Evolutionary conservation across 2,113 vertebrate species (phyloP).

Genomic region (Cervus canadensis): DNA sequence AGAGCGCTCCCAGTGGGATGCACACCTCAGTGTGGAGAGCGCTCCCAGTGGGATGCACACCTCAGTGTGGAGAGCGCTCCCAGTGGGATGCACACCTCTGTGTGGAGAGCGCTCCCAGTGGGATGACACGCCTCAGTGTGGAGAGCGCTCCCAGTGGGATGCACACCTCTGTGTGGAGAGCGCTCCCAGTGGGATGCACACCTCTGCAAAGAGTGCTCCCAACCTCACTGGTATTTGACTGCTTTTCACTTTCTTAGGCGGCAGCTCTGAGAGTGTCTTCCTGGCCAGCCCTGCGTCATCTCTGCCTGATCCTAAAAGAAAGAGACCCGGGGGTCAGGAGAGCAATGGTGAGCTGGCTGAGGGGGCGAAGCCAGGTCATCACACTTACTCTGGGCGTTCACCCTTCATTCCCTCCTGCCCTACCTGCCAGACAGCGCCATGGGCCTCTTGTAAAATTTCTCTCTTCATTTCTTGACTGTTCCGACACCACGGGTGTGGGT

Average conservation of each 20-base stretch:
- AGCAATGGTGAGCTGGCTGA: no score
- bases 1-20: no score
- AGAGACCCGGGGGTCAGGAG: neutral
- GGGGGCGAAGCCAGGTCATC: fast-evolving
- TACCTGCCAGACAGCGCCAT: neutral
- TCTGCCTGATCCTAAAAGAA: neutral
- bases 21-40: fast-evolving
- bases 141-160: neutral
- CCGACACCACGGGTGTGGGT: neutral
- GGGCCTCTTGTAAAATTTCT: neutral
- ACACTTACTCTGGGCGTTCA: neutral
- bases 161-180: no score
- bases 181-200: no score
- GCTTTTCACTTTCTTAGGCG: neutral
- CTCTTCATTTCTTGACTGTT: neutral
- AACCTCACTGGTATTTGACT: neutral
- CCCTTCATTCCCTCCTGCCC: neutral
- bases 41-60: no score
- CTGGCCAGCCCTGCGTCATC: neutral
- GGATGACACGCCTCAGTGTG: no score
- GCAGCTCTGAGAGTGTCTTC: neutral
- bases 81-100: no score
- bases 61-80: no score
- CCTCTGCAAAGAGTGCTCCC: neutral
- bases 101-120: no score